Base-by-base conservation (phyloP, 2,888 invertebrate genomes). In the Eulithis prunata region DNA sequence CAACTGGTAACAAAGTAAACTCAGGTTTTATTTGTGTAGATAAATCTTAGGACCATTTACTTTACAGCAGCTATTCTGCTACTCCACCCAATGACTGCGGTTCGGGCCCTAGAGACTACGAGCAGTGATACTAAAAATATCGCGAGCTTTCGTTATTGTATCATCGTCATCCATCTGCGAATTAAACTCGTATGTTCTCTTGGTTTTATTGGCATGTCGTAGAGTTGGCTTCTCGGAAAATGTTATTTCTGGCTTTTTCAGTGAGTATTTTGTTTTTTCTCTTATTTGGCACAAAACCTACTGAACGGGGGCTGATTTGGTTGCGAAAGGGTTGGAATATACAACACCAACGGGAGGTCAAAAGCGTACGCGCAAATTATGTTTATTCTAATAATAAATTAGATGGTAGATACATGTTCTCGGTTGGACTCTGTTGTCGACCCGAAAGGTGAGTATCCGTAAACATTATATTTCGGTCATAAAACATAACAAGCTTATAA, bases 401-500 rank as follows among this genome's bases (percentile, higher is more conserved):
- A 76, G 70, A 10, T 21, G 69, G 21, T 21, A 49, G 4, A 59
- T 67, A 68, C 71, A 73, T 74, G 76, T 79, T 71, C 75, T 78
- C 78, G 75, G 78, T 78, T 71, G 73, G 76, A 77, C 76, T 71
- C 74, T 72, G 72, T 74, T 71, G 63, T 64, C 66, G 71, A 62
- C 78, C 80, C 78, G 74, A 82, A 83, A 84, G 83, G 81, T 80
- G 83, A 68, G 78, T 83, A 80, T 80, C 80, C 83, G 81, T 86
- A 85, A 86, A 86, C 86, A 86, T 84, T 84, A 83, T 80, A 84
- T 85, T 85, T 86, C 83, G 81, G 77, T 82, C 87, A 82, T 90
- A 90, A 92, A 91, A 91, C 87, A 88, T 91, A 91, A 92, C 89
- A 91, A 89, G 90, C 90, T 89, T 89, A 92, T 91, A 89, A 91